These are phyloP conservation scores for Acrossocheilus fasciatus DNA, from an alignment of 2,797 vertebrate genomes.

Conservation along the genomic window DNA sequence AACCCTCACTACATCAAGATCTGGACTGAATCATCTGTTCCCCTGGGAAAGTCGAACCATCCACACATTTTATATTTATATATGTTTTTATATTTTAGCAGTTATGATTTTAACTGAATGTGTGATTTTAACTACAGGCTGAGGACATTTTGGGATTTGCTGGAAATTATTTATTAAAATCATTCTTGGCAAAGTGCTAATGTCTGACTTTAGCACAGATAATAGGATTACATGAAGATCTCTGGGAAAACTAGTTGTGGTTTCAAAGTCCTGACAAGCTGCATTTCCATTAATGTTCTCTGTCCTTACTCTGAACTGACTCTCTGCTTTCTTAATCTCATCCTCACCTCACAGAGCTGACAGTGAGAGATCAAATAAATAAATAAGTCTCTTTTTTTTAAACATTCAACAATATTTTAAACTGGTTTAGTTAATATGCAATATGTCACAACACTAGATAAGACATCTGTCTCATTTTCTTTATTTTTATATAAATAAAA, in stretches of 20 bases:
- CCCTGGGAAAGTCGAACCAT: background rate
- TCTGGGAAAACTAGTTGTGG: slow-evolving; percentile 25
- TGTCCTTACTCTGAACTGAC: slow-evolving; percentile 25
- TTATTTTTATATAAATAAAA: background rate
- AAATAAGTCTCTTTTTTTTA: background rate
- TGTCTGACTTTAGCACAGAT: slow-evolving; percentile 39
- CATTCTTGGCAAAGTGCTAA: slow-evolving; percentile 29
- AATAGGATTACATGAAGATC: slow-evolving; percentile 40
- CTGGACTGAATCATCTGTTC: background rate
- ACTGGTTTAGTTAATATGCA: background rate
- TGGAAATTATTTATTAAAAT: background rate
- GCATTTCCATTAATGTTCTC: slow-evolving; percentile 31
- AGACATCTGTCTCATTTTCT: background rate
- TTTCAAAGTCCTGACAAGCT: slow-evolving; percentile 38
- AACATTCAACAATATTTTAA: background rate
- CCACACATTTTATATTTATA: background rate
- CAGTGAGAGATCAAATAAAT: slow-evolving; percentile 3
- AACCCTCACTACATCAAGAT: background rate
- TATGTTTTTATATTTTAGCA: background rate
- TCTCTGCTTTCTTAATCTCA: slow-evolving; percentile 13
- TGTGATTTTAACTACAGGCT: slow-evolving; percentile 16
- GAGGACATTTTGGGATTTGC: slow-evolving; percentile 19
- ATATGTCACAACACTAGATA: background rate
- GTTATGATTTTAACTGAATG: background rate
- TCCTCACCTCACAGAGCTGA: slow-evolving; percentile 11